Evolutionary conservation across 2,113 vertebrate genomes (phyloP).

Genomic region (Labeo catla): DNA sequence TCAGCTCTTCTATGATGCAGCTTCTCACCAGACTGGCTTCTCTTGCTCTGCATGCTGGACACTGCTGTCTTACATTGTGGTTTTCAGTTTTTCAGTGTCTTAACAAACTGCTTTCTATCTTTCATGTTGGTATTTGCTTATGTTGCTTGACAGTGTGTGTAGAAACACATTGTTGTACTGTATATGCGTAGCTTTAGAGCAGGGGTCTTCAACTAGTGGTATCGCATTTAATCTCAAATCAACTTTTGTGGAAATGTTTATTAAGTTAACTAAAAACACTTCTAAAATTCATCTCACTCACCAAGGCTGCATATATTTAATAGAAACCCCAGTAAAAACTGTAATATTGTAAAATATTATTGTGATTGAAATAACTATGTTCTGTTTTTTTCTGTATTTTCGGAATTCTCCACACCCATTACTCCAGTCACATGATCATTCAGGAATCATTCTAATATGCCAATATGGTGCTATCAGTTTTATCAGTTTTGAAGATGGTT

Average conservation of each 20-base stretch:
- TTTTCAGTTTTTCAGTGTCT: slow-evolving; percentile 16
- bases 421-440: neutral
- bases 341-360: neutral
- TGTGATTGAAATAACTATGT: neutral
- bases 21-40: slow-evolving; percentile 26
- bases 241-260: neutral
- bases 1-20: slow-evolving; percentile 36
- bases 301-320: neutral
- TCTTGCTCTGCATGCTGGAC: slow-evolving; percentile 41
- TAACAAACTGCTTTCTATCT: neutral
- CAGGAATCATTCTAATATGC: neutral
- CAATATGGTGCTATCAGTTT: neutral
- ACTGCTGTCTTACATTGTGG: neutral
- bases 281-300: no score
- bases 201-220: neutral
- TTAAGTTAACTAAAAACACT: no score
- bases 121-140: neutral
- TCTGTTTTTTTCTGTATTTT: neutral
- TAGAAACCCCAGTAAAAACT: neutral
- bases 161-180: neutral
- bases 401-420: neutral
- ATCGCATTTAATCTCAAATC: neutral
- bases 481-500: no score
- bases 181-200: neutral
- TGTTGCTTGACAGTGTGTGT: neutral